These are phyloP conservation scores for Tiaroga cobitis DNA, from an alignment of 2,797 vertebrate genomes.

Conservation along the genomic window DNA sequence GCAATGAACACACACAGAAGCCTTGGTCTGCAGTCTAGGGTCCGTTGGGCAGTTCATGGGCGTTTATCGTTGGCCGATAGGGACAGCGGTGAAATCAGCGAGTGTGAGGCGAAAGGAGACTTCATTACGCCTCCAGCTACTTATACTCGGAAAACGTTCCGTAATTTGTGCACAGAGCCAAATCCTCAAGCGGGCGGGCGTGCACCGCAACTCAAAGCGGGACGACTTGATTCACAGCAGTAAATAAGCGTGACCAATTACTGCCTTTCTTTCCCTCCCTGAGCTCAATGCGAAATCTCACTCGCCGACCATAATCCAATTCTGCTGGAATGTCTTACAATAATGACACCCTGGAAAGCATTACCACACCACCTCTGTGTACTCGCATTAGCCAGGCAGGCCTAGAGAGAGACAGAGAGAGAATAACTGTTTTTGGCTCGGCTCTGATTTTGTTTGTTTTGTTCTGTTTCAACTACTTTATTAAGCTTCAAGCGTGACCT, in stretches of 20 bases:
- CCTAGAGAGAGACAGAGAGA: constrained; percentile 1
- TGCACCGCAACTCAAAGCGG: constrained; percentile 53
- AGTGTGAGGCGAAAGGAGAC: constrained; percentile 57
- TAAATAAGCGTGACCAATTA: constrained; percentile 73
- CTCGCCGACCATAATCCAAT: constrained; percentile 68
- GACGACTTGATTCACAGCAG: constrained; percentile 58
- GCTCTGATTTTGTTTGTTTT: constrained; percentile 37
- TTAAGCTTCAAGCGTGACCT: constrained; percentile 38
- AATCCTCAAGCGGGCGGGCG: constrained; percentile 62
- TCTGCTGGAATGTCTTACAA: constrained; percentile 65
- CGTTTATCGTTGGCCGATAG: constrained; percentile 48
- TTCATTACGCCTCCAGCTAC: constrained; percentile 61
- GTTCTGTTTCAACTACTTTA: constrained; percentile 29
- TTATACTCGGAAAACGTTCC: constrained; percentile 60
- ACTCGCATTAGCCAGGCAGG: constrained; percentile 49
- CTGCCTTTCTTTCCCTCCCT: constrained; percentile 60
- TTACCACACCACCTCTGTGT: constrained; percentile 55
- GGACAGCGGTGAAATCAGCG: constrained; percentile 48
- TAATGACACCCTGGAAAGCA: constrained; percentile 66
- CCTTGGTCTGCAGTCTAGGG: constrained; percentile 13
- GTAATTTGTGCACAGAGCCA: constrained; percentile 60
- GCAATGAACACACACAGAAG: constrained; percentile 8
- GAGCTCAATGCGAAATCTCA: constrained; percentile 44
- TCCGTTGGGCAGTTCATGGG: constrained; percentile 36
- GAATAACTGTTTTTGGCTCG: constrained; percentile 30